Evolutionary conservation across 1,140 invertebrate genomes (phyloP), one percentile per base, ranked within the genome.

Genomic region (Aphelinus certus): DNA sequence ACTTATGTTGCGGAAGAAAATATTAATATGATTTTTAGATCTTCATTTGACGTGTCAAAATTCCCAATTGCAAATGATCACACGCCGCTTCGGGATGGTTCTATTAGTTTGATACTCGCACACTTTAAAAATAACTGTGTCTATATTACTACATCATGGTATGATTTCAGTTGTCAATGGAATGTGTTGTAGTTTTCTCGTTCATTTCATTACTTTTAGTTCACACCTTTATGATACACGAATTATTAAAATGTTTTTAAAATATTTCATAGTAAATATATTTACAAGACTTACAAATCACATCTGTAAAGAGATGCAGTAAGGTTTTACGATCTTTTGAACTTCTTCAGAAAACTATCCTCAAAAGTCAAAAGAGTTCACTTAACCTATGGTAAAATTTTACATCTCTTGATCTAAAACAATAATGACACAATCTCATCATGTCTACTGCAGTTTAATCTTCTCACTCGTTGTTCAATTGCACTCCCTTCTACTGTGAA

Each of bases 251-350:
- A 80, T 82, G 78, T 85, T 83, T 81, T 79, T 71, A 76, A 71
- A 71, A 84, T 81, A 86, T 77, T 81, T 84, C 80, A 76, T 83
- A 83, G 81, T 76, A 83, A 82, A 86, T 82, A 83, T 87, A 87
- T 87, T 84, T 87, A 87, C 86, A 87, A 86, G 81, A 86, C 85
- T 85, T 85, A 84, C 79, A 86, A 83, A 81, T 83, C 79, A 80
- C 82, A 82, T 79, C 81, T 83, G 79, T 78, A 42, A 76, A 79
- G 64, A 67, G 68, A 75, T 71, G 26, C 26, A 26, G 68, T 66
- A 71, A 71, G 26, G 63, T 66, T 66, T 46, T 45, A 53, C 45
- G 70, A 72, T 53, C 58, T 3, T 48, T 46, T 48, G 46, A 64
- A 55, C 57, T 43, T 60, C 3, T 4, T 60, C 1, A 51, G 56